Conservation (phyloP, 2,113 vertebrate species). For the Chlamydotis undulata region DNA sequence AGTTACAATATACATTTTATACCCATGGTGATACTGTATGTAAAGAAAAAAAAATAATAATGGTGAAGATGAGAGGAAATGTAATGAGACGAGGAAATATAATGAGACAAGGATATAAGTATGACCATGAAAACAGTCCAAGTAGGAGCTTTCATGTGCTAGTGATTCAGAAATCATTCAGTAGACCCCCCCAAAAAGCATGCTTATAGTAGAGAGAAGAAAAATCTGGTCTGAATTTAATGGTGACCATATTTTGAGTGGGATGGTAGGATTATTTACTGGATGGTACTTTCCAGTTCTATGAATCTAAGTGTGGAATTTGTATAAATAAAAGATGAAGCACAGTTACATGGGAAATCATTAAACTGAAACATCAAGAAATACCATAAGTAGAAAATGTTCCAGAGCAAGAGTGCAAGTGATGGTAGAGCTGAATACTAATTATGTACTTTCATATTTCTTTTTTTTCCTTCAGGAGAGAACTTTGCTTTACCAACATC, state of each 20-base stretch:
- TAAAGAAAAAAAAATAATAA: background rate
- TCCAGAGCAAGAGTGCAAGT: background rate
- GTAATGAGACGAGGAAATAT: background rate
- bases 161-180: background rate
- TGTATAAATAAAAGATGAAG: background rate
- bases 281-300: background rate
- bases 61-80: background rate
- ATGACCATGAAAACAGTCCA: background rate
- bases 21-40: background rate
- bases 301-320: background rate
- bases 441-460: background rate
- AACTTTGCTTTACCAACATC: background rate
- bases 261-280: background rate
- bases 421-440: accelerated
- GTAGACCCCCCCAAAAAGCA: background rate
- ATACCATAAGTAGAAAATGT: background rate
- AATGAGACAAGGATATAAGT: background rate
- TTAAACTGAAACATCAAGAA: background rate
- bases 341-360: background rate
- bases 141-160: background rate
- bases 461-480: background rate
- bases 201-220: background rate
- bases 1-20: background rate
- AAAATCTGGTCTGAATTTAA: background rate
- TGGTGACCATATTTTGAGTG: background rate